Percentiles rank a stretch among this genome's conserved stretches.
These are phyloP conservation scores for Orthochromis indermauri DNA, from an alignment of 2,113 vertebrate species.

Conservation along the genomic window DNA sequence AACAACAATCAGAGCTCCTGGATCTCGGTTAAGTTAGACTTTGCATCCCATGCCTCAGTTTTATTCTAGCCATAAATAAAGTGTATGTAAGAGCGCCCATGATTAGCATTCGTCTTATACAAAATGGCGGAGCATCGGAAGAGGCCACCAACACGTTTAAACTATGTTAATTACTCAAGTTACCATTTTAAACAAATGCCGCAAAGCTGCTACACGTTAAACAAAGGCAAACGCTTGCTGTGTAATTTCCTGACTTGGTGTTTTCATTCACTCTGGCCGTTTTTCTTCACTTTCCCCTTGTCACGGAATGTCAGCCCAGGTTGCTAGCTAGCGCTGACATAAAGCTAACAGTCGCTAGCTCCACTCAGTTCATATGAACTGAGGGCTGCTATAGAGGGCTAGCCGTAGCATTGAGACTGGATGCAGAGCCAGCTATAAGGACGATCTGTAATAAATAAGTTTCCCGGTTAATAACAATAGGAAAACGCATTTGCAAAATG, in stretches of 20 bases:
- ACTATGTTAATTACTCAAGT: conserved; percentile 76
- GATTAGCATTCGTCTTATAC: conserved; percentile 79
- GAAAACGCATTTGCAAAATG: conserved; percentile 46
- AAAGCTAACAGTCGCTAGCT: conserved; percentile 63
- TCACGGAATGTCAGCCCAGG: conserved; percentile 76
- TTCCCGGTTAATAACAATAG: conserved; percentile 56
- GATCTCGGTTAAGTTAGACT: conserved; percentile 16
- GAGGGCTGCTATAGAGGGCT: conserved; percentile 46
- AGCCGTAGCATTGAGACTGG: conserved; percentile 67
- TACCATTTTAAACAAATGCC: conserved; percentile 50
- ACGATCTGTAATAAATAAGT: conserved; percentile 74
- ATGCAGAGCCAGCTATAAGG: conserved; percentile 70
- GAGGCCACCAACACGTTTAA: conserved; percentile 79
- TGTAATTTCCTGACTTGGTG: conserved; percentile 59
- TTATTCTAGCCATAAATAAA: conserved; percentile 76
- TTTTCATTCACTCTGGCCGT: conserved; percentile 59
- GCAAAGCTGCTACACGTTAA: conserved; percentile 20
- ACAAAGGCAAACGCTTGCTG: conserved; percentile 16
- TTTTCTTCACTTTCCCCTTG: conserved; percentile 78
- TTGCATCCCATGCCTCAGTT: conserved; percentile 31
- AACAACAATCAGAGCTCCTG: not conserved
- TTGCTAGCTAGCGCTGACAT: conserved; percentile 59
- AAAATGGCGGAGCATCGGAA: conserved; percentile 80
- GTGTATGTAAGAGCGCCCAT: conserved; percentile 78
- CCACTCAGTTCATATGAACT: conserved; percentile 27